Conservation (phyloP, 2,888 invertebrate genomes). For the Andrena hattorfiana region DNA sequence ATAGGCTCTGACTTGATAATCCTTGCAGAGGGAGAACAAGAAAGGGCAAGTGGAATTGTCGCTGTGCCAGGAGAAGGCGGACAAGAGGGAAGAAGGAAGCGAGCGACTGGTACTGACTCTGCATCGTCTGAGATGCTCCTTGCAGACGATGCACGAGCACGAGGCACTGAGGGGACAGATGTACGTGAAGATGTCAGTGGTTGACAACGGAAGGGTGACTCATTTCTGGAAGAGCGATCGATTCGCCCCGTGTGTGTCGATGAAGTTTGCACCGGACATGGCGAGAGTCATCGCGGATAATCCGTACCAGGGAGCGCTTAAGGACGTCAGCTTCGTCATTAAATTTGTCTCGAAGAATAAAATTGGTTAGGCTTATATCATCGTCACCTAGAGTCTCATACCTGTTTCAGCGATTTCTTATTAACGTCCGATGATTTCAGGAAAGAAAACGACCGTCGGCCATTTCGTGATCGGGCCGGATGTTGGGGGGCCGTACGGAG, state of each 20-base stretch:
- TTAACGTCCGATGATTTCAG: conserved; percentile 69
- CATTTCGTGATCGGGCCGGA: conserved; percentile 89
- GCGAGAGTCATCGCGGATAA: conserved; percentile 88
- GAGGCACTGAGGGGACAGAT: conserved; percentile 90
- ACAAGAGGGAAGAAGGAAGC: conserved; percentile 87
- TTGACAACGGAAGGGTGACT: conserved; percentile 88
- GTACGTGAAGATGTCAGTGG: conserved; percentile 92
- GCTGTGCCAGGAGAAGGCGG: conserved; percentile 88
- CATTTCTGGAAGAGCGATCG: conserved; percentile 90
- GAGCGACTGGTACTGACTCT: conserved; percentile 88
- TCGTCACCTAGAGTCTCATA: background rate
- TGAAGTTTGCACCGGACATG: conserved; percentile 90
- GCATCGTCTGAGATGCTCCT: conserved; percentile 88
- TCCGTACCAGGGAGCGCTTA: conserved; percentile 88
- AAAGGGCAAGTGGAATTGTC: conserved; percentile 90
- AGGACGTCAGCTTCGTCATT: conserved; percentile 88
- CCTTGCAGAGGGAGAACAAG: conserved; percentile 88
- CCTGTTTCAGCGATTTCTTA: background rate
- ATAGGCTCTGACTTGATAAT: background rate
- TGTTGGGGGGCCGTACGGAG: conserved; percentile 85
- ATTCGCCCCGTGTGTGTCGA: conserved; percentile 91
- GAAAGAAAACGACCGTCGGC: conserved; percentile 89
- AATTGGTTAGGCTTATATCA: conserved; percentile 84
- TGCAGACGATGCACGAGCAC: conserved; percentile 91
- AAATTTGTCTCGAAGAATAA: conserved; percentile 89